Evolutionary conservation across 1,140 invertebrate species (phyloP), one percentile per base, ranked within the genome.

Genomic region (Tetramorium simillimum): DNA sequence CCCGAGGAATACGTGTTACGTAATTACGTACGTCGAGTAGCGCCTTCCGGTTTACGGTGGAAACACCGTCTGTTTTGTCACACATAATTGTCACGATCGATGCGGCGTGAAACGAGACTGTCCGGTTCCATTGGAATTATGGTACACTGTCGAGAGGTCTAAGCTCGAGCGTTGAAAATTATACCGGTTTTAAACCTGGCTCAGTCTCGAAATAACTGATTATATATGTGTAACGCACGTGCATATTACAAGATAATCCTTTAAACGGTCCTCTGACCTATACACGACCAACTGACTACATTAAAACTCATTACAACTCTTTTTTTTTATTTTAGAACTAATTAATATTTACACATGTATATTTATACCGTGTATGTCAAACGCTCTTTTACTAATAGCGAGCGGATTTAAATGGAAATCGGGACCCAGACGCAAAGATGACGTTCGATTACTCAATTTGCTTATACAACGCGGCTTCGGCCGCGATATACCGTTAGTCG

Each of bases 381-480:
- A 37, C 3, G n/a, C 18, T 5, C 10, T 33, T 65, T 43, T 43
- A 46, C 12, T n/a, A 18, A n/a, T 6, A 24, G 69, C 60, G 33
- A 65, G 14, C n/a, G 6, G 33, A 69, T 69, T 9, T 69, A 82
- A n/a, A 33, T 21, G 16, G 24, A 60, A 0, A 33, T 33, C 37
- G 4, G 72, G 56, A 70, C 2, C 7, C 21, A 12, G 12, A 60
- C 51, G 21, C 24, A 7, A 70, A 43, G 21, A 72, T 16, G 43
- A 80, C 24, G 51, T 46, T 72, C 53, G 40, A 82, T 82, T 73
- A 82, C 18, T 82, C 80, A 82, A 82, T 82, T 73, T 73, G 37
- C 37, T 82, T 82, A 82, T 33, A 73, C 51, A 82, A 72, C 37
- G 24, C 33, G 33, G 33, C 14, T 72, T 28, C 37, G 9, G 7